Base-by-base conservation (phyloP, 2,797 vertebrate genomes). In the Peromyscus nudipes region DNA sequence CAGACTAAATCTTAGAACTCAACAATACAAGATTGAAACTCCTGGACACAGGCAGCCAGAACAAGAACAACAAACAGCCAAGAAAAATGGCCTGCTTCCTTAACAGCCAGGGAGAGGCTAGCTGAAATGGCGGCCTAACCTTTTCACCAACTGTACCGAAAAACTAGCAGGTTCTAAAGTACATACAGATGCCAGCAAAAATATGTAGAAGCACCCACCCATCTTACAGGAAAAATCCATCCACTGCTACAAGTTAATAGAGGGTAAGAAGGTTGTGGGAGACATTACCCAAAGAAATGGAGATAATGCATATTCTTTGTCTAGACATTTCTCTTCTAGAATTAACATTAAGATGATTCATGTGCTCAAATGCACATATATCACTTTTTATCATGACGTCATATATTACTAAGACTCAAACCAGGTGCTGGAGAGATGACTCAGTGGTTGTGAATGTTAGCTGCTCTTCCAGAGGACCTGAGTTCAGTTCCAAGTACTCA, bases 311-410 rank as follows among this genome's bases (percentile, higher is more conserved):
- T 14, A 23, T 2, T 43, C 31, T 91, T 40, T 13, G 57, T 14
- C 75, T 29, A 93, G 55, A 95, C 37, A 79, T 31, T 79, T 65
- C 65, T 89, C 82, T 69, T 71, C 52, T 43, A 60, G 37, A 92
- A 96, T 92, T 76, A 77, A 62, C 43, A 85, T 52, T 19, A 79
- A 71, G 29, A 49, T 46, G 1, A 81, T 6, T 10, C 7, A 92
- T 25, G 2, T 16, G 40, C 67, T 71, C 17, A 76, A 92, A 67
- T 11, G 8, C 49, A 77, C 23, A 2, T 19, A 40, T 23, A 34
- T 37, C 67, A 57, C n/a, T 43, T 37, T 55, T 64, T 17, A 29
- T 34, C 75, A 16, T 9, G 7, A 6, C 1, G 0, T 34, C 71
- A 37, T 31, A 31, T 31, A 31, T 43, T 89, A 46, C 60, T 64